Evolutionary conservation across 1,140 invertebrate genomes (phyloP).

Genomic region (Drosophila mauritiana): DNA sequence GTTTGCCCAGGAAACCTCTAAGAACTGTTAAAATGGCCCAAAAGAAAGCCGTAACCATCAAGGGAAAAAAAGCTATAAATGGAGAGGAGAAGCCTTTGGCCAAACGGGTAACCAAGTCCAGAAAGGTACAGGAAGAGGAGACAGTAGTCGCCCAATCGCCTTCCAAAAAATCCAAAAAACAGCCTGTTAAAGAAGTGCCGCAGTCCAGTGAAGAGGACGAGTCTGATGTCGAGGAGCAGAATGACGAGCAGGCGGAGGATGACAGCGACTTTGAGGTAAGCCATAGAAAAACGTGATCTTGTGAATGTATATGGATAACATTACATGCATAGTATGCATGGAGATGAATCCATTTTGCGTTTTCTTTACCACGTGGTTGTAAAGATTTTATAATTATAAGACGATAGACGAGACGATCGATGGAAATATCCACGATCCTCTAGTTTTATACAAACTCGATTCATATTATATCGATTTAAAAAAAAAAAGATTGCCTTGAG

Average conservation of each 20-base stretch:
- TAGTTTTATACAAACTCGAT: too few relatives aligned
- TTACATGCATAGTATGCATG: too few relatives aligned
- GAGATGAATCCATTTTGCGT: neutral
- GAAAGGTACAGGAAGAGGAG: slow-evolving; percentile 20
- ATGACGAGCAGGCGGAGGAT: slow-evolving; percentile 26
- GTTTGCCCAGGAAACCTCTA: neutral
- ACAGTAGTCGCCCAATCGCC: slow-evolving; percentile 27
- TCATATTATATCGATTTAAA: too few relatives aligned
- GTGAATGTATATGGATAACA: too few relatives aligned
- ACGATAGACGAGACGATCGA: too few relatives aligned
- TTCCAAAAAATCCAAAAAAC: slow-evolving; percentile 34
- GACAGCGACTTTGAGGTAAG: slow-evolving; percentile 58
- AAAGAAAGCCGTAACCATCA: slow-evolving; percentile 44
- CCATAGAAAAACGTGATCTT: neutral
- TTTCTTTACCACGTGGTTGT: neutral
- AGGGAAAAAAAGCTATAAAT: slow-evolving; percentile 39
- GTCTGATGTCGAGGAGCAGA: slow-evolving; percentile 48
- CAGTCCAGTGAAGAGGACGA: slow-evolving; percentile 57
- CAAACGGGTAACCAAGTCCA: slow-evolving; percentile 44
- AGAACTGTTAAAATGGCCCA: slow-evolving; percentile 48
- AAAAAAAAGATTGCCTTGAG: too few relatives aligned
- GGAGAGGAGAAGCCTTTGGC: slow-evolving; percentile 12
- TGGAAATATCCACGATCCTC: too few relatives aligned
- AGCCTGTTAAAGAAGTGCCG: slow-evolving; percentile 37
- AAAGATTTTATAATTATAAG: too few relatives aligned